Evolutionary conservation across 1,140 invertebrate genomes (phyloP), one percentile per base, ranked within the genome.

Genomic region (Olivierus martensii): DNA sequence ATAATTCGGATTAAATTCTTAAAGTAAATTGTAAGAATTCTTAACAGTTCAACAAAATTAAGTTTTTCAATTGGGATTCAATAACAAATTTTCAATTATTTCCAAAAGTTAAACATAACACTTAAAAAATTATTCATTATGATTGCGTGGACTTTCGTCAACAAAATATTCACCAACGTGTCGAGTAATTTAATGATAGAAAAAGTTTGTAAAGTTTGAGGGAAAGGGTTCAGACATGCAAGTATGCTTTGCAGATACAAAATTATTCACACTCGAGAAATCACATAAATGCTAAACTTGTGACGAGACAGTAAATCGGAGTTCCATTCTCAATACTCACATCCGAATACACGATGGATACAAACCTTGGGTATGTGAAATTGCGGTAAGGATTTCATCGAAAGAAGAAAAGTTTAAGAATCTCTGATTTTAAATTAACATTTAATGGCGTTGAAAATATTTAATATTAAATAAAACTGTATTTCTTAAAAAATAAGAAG

Each of bases 391-490:
- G 88, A 0, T 97, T 95, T 70, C 88, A 92, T 59, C 89, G 97
- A 72, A 99, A 97, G 70, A n/a, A n/a, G 94, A 93, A 51, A 98
- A 98, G 70, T 99, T 97, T 71, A 98, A 98, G 71, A 99, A 99
- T 69, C 95, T 99, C 63, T n/a, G n/a, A n/a, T n/a, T n/a, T n/a
- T n/a, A 86, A 90, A 66, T 72, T 98, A 17, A 99, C 94, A 0
- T 95, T 99, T 70, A 93, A 84, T 63, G 86, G 86, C 0, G 91
- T n/a, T n/a, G n/a, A n/a, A n/a, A n/a, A n/a, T n/a, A n/a, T n/a
- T n/a, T n/a, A n/a, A n/a, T n/a, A n/a, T n/a, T n/a, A n/a, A n/a
- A n/a, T n/a, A n/a, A n/a, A n/a, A n/a, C n/a, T n/a, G n/a, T n/a
- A n/a, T n/a, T n/a, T n/a, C n/a, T n/a, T n/a, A n/a, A n/a, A n/a